Percentiles rank a stretch among this genome's conserved stretches.
phyloP scores from a whole-genome alignment of 1,140 invertebrate species.

The Babylonia areolata region DNA sequence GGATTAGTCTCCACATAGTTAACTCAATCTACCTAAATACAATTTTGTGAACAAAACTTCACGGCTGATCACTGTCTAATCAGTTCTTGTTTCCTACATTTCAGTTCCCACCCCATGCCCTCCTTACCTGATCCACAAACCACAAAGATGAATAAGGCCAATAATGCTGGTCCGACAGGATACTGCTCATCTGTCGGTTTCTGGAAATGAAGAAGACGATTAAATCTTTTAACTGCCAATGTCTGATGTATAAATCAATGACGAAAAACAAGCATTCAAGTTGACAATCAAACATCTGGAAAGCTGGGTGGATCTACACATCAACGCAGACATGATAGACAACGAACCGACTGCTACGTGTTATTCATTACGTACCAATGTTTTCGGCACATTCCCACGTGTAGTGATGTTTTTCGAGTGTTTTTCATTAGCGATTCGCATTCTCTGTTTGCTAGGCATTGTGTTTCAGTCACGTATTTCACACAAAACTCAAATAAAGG shows the following conservation, averaged over 20 bases:
- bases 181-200: constrained; percentile 94
- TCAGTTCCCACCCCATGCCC: no score
- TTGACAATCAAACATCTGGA: constrained; percentile 8
- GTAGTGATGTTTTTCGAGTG: constrained; percentile 96
- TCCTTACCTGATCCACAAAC: constrained; percentile 94
- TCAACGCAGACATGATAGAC: neutral
- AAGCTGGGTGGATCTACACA: neutral
- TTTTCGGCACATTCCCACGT: constrained; percentile 97
- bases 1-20: no score
- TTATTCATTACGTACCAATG: constrained; percentile 84
- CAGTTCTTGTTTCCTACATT: no score
- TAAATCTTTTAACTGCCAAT: no score
- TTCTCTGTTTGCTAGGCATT: constrained; percentile 97
- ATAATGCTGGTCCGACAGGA: constrained; percentile 96
- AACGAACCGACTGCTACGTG: no score
- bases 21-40: no score
- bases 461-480: constrained; percentile 32
- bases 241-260: no score
- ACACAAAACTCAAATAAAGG: neutral
- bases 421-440: constrained; percentile 98
- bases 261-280: no score
- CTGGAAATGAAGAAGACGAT: constrained; percentile 80
- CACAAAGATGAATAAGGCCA: constrained; percentile 98
- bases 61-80: no score
- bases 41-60: no score